Evolutionary conservation across 2,888 invertebrate species (phyloP), one percentile per base, ranked within the genome.

Genomic region (Ornithoptera priamus): DNA sequence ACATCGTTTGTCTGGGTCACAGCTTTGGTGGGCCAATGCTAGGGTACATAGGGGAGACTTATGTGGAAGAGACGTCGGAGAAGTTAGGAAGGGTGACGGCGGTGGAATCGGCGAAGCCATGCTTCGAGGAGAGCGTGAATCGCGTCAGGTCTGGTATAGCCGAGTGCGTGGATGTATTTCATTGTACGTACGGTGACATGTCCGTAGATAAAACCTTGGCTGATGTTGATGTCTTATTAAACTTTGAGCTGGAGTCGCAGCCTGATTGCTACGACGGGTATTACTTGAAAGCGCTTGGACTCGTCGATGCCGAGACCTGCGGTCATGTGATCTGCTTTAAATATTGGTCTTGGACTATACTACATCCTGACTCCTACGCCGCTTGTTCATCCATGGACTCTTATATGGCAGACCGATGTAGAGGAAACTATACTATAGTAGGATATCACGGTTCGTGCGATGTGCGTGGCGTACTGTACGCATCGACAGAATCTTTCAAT

Each of bases 41-140:
- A 0, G 89, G 87, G 0, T 81, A 82, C 30, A 79, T 83, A 2
- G 91, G 89, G 0, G 75, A 77, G 0, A 77, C 71, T 1, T 91
- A 86, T 75, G 82, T 72, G 4, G 82, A 87, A 57, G 36, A 75
- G 18, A 89, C 89, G 0, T 78, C 76, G 0, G 86, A 89, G 68
- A 88, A 86, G 65, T 72, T 92, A 6, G 83, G 84, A 82, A 81
- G 87, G 22, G 77, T 91, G 1, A 90, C 92, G 0, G 92, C 85
- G 0, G 77, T 91, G 7, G 92, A 92, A 72, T 92, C 92, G 18
- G 91, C 91, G 0, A 90, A 91, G 0, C 89, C 90, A 36, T 92
- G 91, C 74, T 92, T 90, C 24, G 59, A 24, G 8, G 24, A 17
- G 15, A 22, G 22, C 20, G 59, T 24, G 24, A 59, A 59, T 24